phyloP scores from a whole-genome alignment of 2,113 vertebrate species.

The Mastomys natalensis region DNA sequence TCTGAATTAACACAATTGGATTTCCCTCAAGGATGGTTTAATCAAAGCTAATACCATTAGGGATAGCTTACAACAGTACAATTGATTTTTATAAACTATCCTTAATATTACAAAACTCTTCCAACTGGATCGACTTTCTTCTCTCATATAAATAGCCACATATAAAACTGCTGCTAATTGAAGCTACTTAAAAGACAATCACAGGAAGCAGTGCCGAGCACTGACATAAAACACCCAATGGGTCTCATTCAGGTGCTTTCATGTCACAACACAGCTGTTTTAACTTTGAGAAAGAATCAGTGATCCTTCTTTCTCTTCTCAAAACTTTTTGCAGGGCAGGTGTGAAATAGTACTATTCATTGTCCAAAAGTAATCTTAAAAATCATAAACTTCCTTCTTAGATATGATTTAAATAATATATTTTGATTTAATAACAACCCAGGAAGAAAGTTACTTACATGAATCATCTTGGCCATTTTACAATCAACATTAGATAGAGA shows the following conservation, averaged over 20 bases:
- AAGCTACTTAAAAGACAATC: slow-evolving; percentile 65
- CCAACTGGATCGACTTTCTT: slow-evolving; percentile 38
- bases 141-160: slow-evolving; percentile 57
- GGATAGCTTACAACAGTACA: slow-evolving; percentile 51
- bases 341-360: slow-evolving; percentile 28
- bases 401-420: slow-evolving; percentile 13
- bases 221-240: slow-evolving; percentile 11
- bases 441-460: background rate
- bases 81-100: slow-evolving; percentile 74
- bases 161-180: slow-evolving; percentile 53
- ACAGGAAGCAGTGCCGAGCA: slow-evolving; percentile 51
- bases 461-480: slow-evolving; percentile 49
- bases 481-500: background rate
- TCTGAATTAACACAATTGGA: slow-evolving; percentile 67
- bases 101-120: slow-evolving; percentile 73
- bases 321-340: background rate
- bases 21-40: slow-evolving; percentile 70
- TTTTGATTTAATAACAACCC: slow-evolving; percentile 48
- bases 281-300: slow-evolving; percentile 39
- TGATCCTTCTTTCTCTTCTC: slow-evolving; percentile 5
- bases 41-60: slow-evolving; percentile 73
- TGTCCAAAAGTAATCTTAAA: slow-evolving; percentile 46
- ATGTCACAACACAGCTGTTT: slow-evolving; percentile 55
- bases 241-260: slow-evolving; percentile 48
- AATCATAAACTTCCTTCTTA: background rate